Conservation (phyloP, 2,888 invertebrate genomes). For the Sesia apiformis region DNA sequence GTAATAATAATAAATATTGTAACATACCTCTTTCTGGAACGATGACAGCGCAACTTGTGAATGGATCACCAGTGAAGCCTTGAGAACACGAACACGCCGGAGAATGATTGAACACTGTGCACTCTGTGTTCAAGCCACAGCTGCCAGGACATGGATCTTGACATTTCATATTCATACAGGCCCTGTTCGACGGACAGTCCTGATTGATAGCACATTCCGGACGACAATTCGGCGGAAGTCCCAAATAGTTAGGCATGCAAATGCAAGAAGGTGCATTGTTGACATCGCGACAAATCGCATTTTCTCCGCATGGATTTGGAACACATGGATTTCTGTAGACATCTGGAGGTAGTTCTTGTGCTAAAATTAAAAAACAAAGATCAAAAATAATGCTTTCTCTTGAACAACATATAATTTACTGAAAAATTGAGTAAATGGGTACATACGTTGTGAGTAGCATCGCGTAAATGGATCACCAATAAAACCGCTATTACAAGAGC, state of each 20-base stretch:
- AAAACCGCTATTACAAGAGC: constrained; percentile 77
- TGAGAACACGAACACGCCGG: constrained; percentile 80
- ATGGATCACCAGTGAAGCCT: constrained; percentile 86
- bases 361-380: not conserved
- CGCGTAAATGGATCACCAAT: constrained; percentile 82
- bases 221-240: constrained; percentile 82
- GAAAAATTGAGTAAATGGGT: too few species aligned
- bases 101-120: constrained; percentile 79
- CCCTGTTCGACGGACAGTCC: constrained; percentile 80
- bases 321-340: constrained; percentile 76
- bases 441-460: constrained; percentile 73
- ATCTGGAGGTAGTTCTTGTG: constrained; percentile 24
- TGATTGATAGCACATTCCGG: constrained; percentile 83
- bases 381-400: too few species aligned
- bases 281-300: constrained; percentile 77
- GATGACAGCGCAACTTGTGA: constrained; percentile 74
- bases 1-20: too few species aligned
- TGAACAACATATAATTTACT: not conserved
- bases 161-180: constrained; percentile 84
- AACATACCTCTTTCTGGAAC: constrained; percentile 55
- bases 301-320: constrained; percentile 81
- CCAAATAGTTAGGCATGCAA: constrained; percentile 77
- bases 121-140: constrained; percentile 78
- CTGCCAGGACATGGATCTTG: constrained; percentile 83
- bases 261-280: constrained; percentile 78